These are phyloP conservation scores for Norana najaformis DNA, from an alignment of 2,888 invertebrate species.

Conservation along the genomic window DNA sequence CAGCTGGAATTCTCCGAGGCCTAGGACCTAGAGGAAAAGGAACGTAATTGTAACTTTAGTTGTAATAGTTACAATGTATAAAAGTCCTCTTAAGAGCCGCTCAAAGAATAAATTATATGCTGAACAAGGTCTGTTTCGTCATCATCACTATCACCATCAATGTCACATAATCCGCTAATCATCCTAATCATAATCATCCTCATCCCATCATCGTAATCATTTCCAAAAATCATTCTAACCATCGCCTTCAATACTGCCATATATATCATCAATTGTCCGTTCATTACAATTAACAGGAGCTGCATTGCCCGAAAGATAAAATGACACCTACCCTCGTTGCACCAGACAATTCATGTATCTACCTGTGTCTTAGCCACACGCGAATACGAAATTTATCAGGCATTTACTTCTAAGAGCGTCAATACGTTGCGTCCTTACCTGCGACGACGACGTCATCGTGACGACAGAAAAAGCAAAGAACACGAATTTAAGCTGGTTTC, in stretches of 20 bases:
- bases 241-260: neutral
- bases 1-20: slow-evolving; percentile 26
- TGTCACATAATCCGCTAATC: neutral
- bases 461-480: neutral
- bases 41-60: neutral
- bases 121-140: neutral
- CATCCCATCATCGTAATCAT: neutral
- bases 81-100: neutral
- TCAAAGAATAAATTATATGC: neutral
- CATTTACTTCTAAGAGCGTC: neutral
- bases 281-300: neutral
- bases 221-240: neutral
- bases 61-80: no score
- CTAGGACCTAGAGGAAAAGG: neutral
- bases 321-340: neutral
- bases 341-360: neutral
- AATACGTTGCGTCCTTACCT: neutral
- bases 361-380: no score
- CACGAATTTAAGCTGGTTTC: neutral
- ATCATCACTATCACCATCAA: neutral
- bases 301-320: neutral
- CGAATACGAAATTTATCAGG: neutral
- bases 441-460: neutral
- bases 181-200: neutral
- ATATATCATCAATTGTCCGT: neutral